These are phyloP conservation scores for Alviniconcha marisindica DNA, from an alignment of 1,140 invertebrate species.

Conservation along the genomic window DNA sequence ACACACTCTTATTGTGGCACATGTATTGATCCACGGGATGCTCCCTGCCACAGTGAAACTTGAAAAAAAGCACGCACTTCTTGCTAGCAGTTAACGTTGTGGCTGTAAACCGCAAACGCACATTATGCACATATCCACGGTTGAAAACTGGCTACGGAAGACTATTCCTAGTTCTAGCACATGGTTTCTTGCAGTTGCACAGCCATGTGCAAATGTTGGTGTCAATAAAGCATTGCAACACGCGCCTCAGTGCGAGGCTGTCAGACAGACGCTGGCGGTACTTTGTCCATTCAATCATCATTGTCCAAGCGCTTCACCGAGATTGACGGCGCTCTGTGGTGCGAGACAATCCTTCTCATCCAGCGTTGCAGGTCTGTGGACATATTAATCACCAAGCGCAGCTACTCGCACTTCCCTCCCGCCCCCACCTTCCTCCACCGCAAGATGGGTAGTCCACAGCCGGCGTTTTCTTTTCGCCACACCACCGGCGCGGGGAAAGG, in stretches of 20 bases:
- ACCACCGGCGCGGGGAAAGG: background rate
- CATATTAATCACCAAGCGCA: slow-evolving; percentile 34
- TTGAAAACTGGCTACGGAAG: too few species aligned
- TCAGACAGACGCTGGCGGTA: background rate
- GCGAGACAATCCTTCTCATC: slow-evolving; percentile 6
- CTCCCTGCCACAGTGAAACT: too few species aligned
- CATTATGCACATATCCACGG: too few species aligned
- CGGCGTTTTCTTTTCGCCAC: background rate
- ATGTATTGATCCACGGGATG: too few species aligned
- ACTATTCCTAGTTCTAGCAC: background rate
- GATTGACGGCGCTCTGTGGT: background rate
- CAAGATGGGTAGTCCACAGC: background rate
- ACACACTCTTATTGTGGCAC: too few species aligned
- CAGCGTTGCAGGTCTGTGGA: slow-evolving; percentile 2
- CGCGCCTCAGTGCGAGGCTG: background rate
- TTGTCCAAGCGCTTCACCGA: too few species aligned
- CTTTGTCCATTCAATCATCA: background rate
- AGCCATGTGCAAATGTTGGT: slow-evolving; percentile 19
- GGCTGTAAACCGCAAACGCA: too few species aligned
- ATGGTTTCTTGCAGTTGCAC: background rate
- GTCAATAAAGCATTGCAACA: background rate
- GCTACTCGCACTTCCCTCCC: background rate
- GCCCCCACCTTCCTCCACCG: background rate
- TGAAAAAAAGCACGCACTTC: too few species aligned
- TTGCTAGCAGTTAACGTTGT: too few species aligned